These are phyloP conservation scores for Drepana arcuata DNA, from an alignment of 1,140 invertebrate genomes.

Conservation along the genomic window DNA sequence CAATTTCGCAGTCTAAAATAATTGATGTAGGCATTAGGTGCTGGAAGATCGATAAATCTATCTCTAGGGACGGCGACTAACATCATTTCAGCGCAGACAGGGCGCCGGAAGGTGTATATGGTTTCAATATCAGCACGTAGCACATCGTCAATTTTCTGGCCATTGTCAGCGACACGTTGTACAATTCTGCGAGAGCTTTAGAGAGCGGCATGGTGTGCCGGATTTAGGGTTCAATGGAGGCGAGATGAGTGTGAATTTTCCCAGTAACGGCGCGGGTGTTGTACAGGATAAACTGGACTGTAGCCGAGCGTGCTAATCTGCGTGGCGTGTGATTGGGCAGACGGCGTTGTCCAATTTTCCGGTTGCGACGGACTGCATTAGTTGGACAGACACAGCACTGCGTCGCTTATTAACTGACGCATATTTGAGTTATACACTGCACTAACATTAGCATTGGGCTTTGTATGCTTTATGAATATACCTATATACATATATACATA, in stretches of 20 bases:
- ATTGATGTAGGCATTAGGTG: too few relatives aligned
- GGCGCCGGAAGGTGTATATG: constrained; percentile 30
- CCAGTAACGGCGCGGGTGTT: constrained; percentile 21
- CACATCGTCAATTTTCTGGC: constrained; percentile 22
- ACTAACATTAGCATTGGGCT: too few relatives aligned
- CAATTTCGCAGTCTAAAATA: too few relatives aligned
- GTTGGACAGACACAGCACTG: constrained; percentile 44
- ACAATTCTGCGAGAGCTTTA: constrained; percentile 42
- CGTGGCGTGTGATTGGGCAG: constrained; percentile 65
- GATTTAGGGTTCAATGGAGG: constrained; percentile 47
- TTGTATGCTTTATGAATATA: too few relatives aligned
- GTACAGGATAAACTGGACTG: constrained; percentile 31
- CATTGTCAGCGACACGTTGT: constrained; percentile 17
- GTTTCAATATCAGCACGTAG: constrained; percentile 22
- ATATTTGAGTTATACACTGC: constrained; percentile 31
- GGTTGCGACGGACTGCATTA: constrained; percentile 50
- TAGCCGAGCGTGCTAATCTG: constrained; percentile 60
- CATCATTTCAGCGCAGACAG: constrained; percentile 41
- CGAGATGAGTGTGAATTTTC: constrained; percentile 46
- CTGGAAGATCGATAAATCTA: constrained; percentile 23
- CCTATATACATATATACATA: too few relatives aligned
- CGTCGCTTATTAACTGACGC: constrained; percentile 32
- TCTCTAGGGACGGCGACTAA: constrained; percentile 31
- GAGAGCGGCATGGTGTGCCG: constrained; percentile 19
- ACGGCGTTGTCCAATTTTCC: constrained; percentile 67